A percentile compares a stretch with the other conserved stretches of the same genome.
phyloP scores from a whole-genome alignment of 2,797 vertebrate genomes.

The Oryzias dopingdopingensis region DNA sequence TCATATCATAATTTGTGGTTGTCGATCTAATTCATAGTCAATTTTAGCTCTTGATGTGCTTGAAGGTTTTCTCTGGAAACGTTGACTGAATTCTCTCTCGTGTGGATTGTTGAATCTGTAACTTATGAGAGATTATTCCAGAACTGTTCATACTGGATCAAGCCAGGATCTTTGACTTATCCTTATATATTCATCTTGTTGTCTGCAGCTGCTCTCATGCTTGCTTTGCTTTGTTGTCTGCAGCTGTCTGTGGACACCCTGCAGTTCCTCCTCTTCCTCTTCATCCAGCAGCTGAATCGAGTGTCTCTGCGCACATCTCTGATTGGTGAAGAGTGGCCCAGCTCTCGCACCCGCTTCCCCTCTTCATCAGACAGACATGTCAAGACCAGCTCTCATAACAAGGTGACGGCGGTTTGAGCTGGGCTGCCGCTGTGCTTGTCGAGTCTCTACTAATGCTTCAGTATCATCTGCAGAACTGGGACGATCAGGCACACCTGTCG shows the following conservation, averaged over 20 bases:
- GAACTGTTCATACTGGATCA: too few relatives aligned
- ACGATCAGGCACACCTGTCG: conserved; percentile 86
- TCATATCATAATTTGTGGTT: too few relatives aligned
- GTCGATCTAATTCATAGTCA: too few relatives aligned
- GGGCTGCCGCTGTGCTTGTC: too few relatives aligned
- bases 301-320: conserved; percentile 89
- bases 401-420: conserved; percentile 72
- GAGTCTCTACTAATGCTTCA: too few relatives aligned
- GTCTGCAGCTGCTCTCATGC: not conserved
- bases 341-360: conserved; percentile 75
- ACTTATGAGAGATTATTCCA: too few relatives aligned
- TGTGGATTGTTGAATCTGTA: too few relatives aligned
- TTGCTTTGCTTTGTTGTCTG: not conserved
- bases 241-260: conserved; percentile 91
- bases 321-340: conserved; percentile 96
- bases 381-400: conserved; percentile 83
- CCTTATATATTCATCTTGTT: too few relatives aligned
- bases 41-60: too few relatives aligned
- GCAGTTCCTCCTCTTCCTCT: conserved; percentile 95
- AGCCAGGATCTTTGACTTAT: too few relatives aligned
- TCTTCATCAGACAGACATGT: conserved; percentile 77
- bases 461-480: conserved; percentile 85
- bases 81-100: too few relatives aligned
- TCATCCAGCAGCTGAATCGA: conserved; percentile 90
- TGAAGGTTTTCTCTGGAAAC: too few relatives aligned